A percentile compares a stretch with the other conserved stretches of the same genome.
These are phyloP conservation scores for Trachythela sp. DNA, from an alignment of 64 coral and sea anemone species.

Conservation along the genomic window DNA sequence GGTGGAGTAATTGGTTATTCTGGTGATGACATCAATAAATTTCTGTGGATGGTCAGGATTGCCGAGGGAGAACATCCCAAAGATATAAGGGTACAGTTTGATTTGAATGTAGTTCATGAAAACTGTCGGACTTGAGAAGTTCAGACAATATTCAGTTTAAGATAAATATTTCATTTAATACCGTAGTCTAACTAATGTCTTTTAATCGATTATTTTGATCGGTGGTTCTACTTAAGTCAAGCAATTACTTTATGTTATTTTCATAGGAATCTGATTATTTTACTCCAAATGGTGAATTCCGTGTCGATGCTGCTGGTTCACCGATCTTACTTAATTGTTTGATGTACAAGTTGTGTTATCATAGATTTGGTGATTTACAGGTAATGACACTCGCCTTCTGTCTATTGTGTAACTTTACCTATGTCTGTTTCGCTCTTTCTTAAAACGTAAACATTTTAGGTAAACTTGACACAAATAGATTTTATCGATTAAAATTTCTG, in stretches of 20 bases:
- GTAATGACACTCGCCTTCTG: background rate
- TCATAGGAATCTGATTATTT: constrained; percentile 95
- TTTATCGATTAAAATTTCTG: too few relatives aligned
- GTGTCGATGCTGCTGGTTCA: constrained; percentile 89
- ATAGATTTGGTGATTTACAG: constrained; percentile 98
- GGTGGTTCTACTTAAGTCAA: too few relatives aligned
- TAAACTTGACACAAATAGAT: too few relatives aligned
- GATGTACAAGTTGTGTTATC: constrained; percentile 99
- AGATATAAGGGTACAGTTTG: constrained; percentile 91
- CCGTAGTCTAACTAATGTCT: too few relatives aligned
- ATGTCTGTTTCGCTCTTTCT: background rate
- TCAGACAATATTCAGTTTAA: background rate
- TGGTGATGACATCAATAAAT: constrained; percentile 99
- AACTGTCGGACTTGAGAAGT: background rate
- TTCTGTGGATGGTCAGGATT: constrained; percentile 98
- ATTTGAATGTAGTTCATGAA: background rate
- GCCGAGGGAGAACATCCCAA: constrained; percentile 94
- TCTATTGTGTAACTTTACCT: background rate
- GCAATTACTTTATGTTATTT: background rate
- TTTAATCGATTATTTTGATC: too few relatives aligned
- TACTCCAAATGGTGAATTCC: constrained; percentile 95
- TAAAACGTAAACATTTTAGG: too few relatives aligned
- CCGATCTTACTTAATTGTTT: constrained; percentile 86
- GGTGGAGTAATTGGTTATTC: constrained; percentile 98
- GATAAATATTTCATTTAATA: background rate